These are phyloP conservation scores for Marcusenius ussheri DNA, from an alignment of 2,113 vertebrate genomes.

Conservation along the genomic window DNA sequence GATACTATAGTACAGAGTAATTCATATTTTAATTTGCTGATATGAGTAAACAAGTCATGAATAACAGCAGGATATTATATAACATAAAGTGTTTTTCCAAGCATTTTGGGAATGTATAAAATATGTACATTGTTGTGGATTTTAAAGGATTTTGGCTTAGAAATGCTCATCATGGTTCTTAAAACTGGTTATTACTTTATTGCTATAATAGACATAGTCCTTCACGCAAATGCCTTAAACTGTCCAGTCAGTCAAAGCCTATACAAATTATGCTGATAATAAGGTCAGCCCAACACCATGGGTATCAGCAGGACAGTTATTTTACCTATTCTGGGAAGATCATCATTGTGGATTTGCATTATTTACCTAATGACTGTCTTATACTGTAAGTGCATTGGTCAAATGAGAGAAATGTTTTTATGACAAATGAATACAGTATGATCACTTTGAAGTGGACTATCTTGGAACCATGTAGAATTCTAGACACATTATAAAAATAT, in stretches of 20 bases:
- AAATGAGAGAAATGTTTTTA: background rate
- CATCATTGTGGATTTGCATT: background rate
- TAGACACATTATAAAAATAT: background rate
- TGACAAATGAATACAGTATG: background rate
- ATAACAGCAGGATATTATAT: background rate
- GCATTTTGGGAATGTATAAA: background rate
- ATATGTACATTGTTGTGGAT: background rate
- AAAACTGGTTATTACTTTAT: too few relatives aligned
- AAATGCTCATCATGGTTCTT: too few relatives aligned
- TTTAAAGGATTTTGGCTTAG: too few relatives aligned
- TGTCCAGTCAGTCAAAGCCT: background rate
- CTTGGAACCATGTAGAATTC: background rate
- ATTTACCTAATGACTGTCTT: background rate
- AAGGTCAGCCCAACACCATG: background rate
- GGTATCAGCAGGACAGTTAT: background rate
- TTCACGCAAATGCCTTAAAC: background rate
- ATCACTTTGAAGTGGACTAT: background rate
- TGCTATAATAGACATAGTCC: too few relatives aligned
- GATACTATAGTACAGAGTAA: background rate
- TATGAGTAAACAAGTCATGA: background rate
- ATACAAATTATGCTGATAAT: background rate
- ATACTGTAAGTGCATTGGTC: background rate
- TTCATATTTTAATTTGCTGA: background rate
- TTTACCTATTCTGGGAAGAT: background rate
- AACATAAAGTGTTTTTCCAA: background rate